Base-by-base conservation (phyloP, 30 jellyfish, hydroid and myxozoan species). In the Hydra vulgaris region DNA sequence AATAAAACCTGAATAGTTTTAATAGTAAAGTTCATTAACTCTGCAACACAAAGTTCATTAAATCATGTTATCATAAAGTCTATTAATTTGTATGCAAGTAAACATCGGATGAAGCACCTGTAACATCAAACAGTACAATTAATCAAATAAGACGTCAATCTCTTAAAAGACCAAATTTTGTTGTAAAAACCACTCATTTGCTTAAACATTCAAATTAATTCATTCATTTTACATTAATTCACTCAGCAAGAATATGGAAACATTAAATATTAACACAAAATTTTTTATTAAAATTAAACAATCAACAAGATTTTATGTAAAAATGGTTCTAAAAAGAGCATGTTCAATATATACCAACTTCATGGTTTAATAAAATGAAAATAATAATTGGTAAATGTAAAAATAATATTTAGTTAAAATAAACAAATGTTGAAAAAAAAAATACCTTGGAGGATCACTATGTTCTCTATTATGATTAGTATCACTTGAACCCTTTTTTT, bases 401-500 rank as follows among this genome's bases (percentile, higher is more conserved):
- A n/a, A n/a, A n/a, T n/a, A n/a, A n/a, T n/a, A n/a, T n/a, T n/a
- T n/a, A n/a, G n/a, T n/a, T n/a, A n/a, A n/a, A n/a, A n/a, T n/a
- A n/a, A n/a, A n/a, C n/a, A n/a, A n/a, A n/a, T n/a, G n/a, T n/a
- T n/a, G n/a, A 68, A 68, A 68, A 68, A n/a, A 68, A 3, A 4
- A 7, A 1, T 3, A 68, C 75, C 75, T 68, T 68, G 75, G 75
- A 68, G 75, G 75, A 40, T 40, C 61, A 20, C 75, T 23, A 16
- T 68, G 75, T 1, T 68, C 75, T 68, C 75, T 68, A 68, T 68
- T 7, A 20, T 68, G 75, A n/a, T n/a, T 23, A 8, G 27, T 15
- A 3, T 68, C 75, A 68, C 27, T 23, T 23, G 27, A 68, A 54
- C 21, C 66, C 77, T 83, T 86, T 22, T 82, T 84, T 54, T 83